phyloP scores from a whole-genome alignment of 2,113 vertebrate species.

The Equus quagga region DNA sequence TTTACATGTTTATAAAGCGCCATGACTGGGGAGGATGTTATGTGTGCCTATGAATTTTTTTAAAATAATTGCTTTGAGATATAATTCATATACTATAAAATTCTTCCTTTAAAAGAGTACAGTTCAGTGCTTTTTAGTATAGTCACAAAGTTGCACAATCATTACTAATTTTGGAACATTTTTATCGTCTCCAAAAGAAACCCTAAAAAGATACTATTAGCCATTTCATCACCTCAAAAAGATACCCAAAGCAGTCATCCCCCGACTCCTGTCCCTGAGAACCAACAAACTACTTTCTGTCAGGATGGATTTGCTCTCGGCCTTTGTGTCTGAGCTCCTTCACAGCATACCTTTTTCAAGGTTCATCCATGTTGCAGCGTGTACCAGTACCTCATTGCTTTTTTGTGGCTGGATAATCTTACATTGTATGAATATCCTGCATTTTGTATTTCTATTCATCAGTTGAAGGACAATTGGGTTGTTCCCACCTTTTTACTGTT shows the following conservation, averaged over 20 bases:
- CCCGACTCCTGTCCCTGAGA: neutral
- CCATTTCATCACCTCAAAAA: neutral
- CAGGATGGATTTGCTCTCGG: neutral
- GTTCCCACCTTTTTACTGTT: neutral
- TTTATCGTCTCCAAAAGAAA: neutral
- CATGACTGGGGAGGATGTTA: neutral
- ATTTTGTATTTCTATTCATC: neutral
- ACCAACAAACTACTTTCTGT: neutral
- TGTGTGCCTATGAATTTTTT: neutral
- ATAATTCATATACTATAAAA: neutral
- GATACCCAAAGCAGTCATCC: neutral
- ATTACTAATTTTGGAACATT: neutral
- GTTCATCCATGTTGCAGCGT: neutral
- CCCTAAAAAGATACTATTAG: neutral
- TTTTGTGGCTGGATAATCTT: neutral
- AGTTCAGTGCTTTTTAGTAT: neutral
- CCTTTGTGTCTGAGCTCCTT: neutral
- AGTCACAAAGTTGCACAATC: neutral
- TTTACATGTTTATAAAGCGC: neutral
- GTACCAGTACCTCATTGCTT: neutral
- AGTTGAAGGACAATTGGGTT: neutral
- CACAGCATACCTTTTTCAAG: neutral
- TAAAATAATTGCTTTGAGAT: neutral
- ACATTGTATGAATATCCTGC: neutral
- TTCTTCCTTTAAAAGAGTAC: neutral